Evolutionary conservation across 2,888 invertebrate genomes (phyloP).

Genomic region (Acanthosepion esculentum): DNA sequence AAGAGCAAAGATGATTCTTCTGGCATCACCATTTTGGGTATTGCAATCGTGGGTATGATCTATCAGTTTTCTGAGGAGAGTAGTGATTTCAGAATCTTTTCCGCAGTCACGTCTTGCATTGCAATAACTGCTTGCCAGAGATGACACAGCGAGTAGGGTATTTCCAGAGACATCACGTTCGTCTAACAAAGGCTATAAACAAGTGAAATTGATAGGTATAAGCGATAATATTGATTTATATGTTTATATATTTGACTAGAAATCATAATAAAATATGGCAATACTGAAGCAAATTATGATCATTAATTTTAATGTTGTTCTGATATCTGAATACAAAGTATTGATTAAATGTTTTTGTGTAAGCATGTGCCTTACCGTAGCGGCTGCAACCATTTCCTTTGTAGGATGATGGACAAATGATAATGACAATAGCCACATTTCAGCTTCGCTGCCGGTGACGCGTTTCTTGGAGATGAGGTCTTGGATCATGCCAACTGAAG

Average conservation of each 20-base stretch:
- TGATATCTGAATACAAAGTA: too few relatives aligned
- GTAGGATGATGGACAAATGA: conserved; percentile 82
- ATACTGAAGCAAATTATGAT: too few relatives aligned
- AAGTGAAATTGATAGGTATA: neutral
- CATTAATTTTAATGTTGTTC: too few relatives aligned
- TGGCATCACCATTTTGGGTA: neutral
- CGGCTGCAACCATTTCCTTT: conserved; percentile 74
- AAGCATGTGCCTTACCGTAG: conserved; percentile 77
- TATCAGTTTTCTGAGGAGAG: conserved; percentile 48
- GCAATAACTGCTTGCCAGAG: conserved; percentile 84
- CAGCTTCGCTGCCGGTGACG: conserved; percentile 81
- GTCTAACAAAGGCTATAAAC: conserved; percentile 73
- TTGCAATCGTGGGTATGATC: neutral
- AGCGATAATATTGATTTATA: neutral
- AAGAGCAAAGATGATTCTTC: conserved; percentile 73
- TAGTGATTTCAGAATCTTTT: conserved; percentile 67
- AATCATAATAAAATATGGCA: neutral
- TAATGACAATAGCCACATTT: conserved; percentile 89
- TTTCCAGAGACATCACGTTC: conserved; percentile 73
- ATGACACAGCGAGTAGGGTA: conserved; percentile 81
- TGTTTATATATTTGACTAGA: neutral
- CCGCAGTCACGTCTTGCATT: conserved; percentile 75
- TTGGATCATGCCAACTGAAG: conserved; percentile 87
- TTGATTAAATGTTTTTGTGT: too few relatives aligned
- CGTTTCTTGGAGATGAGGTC: conserved; percentile 83